Evolutionary conservation across 53 echinoderm and acorn worm genomes (phyloP), one percentile per base, ranked within the genome.

Genomic region (Crossaster papposus): DNA sequence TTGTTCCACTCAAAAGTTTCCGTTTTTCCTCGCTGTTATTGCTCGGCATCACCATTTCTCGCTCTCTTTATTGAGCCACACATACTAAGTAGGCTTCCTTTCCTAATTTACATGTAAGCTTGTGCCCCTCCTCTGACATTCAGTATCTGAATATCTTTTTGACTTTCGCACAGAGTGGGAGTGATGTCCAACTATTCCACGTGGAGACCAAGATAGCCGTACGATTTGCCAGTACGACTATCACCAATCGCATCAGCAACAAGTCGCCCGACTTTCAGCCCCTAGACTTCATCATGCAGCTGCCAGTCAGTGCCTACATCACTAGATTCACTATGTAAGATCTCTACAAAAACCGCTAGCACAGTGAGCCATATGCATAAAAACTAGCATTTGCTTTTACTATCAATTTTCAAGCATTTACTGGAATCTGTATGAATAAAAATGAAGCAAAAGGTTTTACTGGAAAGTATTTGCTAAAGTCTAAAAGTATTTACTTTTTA

Each of bases 291-390:
- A 91, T 93, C 20, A 90, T 95, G 37, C 92, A 94, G 73, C 79
- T 97, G 10, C 97, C 97, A 15, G 79, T 90, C 30, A 93, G 92
- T 81, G 90, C 97, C 6, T 97, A 95, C 91, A 95, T 97, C 73
- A 87, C 97, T 80, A 90, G 91, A 28, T 97, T 97, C 70, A 88
- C 92, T 10, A 70, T 97, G 97, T 97, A 91, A 95, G 97, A 78
- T 34, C 26, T 22, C 36, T 34, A 23, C 17, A 2, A 30, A n/a
- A 71, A 71, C 36, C 0, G 6, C 9, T 44, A 44, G 3, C 7
- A 38, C 35, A 36, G 37, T 2, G 77, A 77, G 38, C 38, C 38
- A 38, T n/a, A n/a, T n/a, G n/a, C n/a, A n/a, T n/a, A n/a, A n/a
- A n/a, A n/a, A n/a, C n/a, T n/a, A n/a, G n/a, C n/a, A n/a, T n/a